Conservation (phyloP, 2,113 vertebrate genomes). For the Plectropomus leopardus region DNA sequence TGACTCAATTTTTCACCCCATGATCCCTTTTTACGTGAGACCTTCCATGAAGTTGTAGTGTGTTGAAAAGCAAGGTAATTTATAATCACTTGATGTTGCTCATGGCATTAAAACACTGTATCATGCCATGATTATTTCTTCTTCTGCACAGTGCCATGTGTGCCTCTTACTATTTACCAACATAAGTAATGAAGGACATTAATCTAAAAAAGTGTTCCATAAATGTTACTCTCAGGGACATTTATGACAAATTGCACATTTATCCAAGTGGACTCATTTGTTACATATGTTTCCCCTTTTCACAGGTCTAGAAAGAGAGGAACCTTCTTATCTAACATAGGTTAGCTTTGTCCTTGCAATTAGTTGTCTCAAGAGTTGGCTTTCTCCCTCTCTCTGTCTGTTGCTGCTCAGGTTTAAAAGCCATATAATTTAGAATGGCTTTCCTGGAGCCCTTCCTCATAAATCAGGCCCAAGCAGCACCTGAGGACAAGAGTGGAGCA, state of each 20-base stretch:
- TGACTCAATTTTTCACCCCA: neutral
- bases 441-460: slow-evolving; percentile 74
- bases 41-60: neutral
- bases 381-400: slow-evolving; percentile 58
- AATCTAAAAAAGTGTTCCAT: slow-evolving; percentile 6
- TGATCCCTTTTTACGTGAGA: slow-evolving; percentile 14
- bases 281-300: slow-evolving; percentile 44
- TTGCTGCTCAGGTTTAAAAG: slow-evolving; percentile 70
- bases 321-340: slow-evolving; percentile 65
- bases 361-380: slow-evolving; percentile 73
- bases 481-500: slow-evolving; percentile 75
- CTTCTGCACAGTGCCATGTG: neutral
- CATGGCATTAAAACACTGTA: neutral
- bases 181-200: neutral
- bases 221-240: slow-evolving; percentile 8
- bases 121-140: neutral
- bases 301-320: slow-evolving; percentile 50
- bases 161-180: neutral
- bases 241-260: slow-evolving; percentile 60
- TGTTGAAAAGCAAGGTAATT: neutral
- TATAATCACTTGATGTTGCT: neutral
- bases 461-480: slow-evolving; percentile 83
- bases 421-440: slow-evolving; percentile 81
- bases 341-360: slow-evolving; percentile 73
- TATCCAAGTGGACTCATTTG: slow-evolving; percentile 38